Conservation (phyloP, 2,888 invertebrate species). For the Noctua comes region DNA sequence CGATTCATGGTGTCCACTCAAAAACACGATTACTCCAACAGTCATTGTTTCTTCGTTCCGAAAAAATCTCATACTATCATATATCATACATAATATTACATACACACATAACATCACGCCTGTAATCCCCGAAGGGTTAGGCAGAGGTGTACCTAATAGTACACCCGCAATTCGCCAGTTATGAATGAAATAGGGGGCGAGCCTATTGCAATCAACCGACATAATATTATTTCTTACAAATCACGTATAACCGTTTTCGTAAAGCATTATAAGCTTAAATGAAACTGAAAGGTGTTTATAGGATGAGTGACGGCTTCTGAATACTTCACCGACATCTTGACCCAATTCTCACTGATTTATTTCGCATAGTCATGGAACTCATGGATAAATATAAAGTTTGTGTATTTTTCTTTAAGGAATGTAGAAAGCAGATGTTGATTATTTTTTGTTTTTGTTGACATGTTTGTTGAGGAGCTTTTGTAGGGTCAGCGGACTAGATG, state of each 20-base stretch:
- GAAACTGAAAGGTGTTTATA: constrained; percentile 46
- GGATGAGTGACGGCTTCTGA: constrained; percentile 37
- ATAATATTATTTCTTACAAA: neutral
- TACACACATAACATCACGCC: too few species aligned
- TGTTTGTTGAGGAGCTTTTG: neutral
- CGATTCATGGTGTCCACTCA: too few species aligned
- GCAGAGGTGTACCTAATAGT: too few species aligned
- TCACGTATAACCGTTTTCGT: constrained; percentile 14
- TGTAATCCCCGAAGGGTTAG: too few species aligned
- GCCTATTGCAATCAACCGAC: too few species aligned
- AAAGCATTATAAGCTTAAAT: constrained; percentile 21
- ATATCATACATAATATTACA: neutral
- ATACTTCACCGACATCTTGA: constrained; percentile 41
- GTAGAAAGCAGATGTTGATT: constrained; percentile 7
- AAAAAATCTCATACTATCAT: neutral
- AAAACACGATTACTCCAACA: too few species aligned
- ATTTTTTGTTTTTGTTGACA: constrained; percentile 17
- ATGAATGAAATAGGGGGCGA: too few species aligned
- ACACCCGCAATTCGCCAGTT: too few species aligned
- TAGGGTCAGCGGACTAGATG: neutral
- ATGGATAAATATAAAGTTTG: constrained; percentile 14
- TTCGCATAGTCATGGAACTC: constrained; percentile 6
- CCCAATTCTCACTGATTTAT: constrained; percentile 55
- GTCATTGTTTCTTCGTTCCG: neutral
- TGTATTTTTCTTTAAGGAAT: constrained; percentile 17